Evolutionary conservation across 2,888 invertebrate genomes (phyloP), one percentile per base, ranked within the genome.

Genomic region (Cerceris ruficornis): DNA sequence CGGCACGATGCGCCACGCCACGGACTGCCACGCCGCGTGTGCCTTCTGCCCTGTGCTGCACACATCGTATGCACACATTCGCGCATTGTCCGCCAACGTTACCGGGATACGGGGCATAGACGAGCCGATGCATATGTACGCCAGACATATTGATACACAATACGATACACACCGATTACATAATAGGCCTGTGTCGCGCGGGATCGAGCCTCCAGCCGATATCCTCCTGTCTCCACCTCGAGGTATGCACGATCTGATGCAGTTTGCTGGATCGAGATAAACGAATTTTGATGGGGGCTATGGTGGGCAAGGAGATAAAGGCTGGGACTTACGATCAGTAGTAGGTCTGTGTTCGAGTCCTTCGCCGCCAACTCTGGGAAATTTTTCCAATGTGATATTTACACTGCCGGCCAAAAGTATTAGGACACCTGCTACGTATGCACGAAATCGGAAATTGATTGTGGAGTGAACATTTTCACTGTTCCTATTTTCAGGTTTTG

Each of bases 141-240:
- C 80, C 83, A 78, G 84, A 80, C 82, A 86, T 84, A 81, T 83
- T 84, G 83, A 84, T 86, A 87, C 86, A 86, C 85, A 86, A 84
- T 82, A 81, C 84, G 86, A 88, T 87, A 84, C 85, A 85, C 79
- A 82, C 77, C 83, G 87, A 88, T 88, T 86, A 85, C 87, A 82
- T 86, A 87, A 88, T 87, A 87, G 88, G 87, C 81, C 87, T 87
- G 86, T 84, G 80, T 88, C 83, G 74, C 73, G 75, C 62, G 74
- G 71, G 74, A 77, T 85, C 83, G 81, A 68, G 46, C 70, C 52
- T 54, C 59, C 58, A 59, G 66, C 69, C 57, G 68, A 54, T 8
- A 61, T 65, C 68, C 54, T 49, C 69, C 58, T 49, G 59, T 62
- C 42, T 49, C 60, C 46, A 61, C 62, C 64, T 65, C 66, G 43